These are phyloP conservation scores for Pseudochromis fuscus DNA, from an alignment of 2,797 vertebrate species.

Conservation along the genomic window DNA sequence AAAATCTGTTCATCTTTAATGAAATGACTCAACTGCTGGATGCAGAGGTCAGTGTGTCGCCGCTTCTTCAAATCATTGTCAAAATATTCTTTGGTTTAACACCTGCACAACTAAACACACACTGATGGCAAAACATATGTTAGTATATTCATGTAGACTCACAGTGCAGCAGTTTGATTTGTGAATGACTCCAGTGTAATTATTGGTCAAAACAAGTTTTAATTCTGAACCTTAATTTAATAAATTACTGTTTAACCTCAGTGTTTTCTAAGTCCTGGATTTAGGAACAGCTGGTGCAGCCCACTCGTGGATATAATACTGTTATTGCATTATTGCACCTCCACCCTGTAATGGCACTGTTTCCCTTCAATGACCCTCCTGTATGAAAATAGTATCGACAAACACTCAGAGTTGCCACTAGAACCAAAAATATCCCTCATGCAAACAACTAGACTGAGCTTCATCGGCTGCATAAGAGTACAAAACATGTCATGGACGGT, in stretches of 20 bases:
- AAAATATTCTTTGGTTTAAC: not conserved
- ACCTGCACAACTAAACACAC: too few relatives aligned
- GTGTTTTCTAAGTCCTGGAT: not conserved
- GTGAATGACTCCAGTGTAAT: not conserved
- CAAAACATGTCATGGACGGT: constrained; percentile 19
- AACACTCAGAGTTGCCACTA: constrained; percentile 17
- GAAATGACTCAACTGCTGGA: not conserved
- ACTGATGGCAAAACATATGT: too few relatives aligned
- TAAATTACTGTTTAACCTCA: not conserved
- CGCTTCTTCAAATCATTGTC: not conserved
- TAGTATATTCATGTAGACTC: too few relatives aligned
- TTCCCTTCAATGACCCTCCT: constrained; percentile 28
- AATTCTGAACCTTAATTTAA: not conserved
- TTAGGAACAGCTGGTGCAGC: constrained; percentile 31
- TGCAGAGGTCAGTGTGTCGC: not conserved
- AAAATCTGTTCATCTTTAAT: not conserved
- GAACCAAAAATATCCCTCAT: constrained; percentile 20
- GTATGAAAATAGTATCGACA: constrained; percentile 30
- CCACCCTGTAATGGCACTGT: constrained; percentile 38
- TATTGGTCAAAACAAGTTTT: not conserved
- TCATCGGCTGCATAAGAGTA: constrained; percentile 30
- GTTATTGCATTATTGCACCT: constrained; percentile 26
- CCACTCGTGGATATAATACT: not conserved
- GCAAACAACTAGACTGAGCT: not conserved
- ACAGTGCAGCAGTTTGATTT: too few relatives aligned